phyloP scores from a whole-genome alignment of 1,140 invertebrate species.

The Trissolcus basalis region DNA sequence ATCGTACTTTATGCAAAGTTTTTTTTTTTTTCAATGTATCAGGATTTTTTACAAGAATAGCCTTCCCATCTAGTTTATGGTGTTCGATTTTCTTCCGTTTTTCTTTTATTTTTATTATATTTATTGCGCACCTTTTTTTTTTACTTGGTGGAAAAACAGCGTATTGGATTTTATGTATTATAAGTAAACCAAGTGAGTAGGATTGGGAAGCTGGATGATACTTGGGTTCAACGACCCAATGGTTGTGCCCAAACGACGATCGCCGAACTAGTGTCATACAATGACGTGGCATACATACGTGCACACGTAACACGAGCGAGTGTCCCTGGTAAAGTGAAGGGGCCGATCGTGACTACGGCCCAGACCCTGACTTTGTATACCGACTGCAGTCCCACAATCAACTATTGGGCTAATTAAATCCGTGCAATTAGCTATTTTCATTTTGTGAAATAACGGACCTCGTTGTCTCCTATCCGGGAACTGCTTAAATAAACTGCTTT shows the following conservation, averaged over 20 bases:
- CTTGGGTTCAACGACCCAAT: slow-evolving; percentile 35
- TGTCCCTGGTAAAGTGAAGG: slow-evolving; percentile 31
- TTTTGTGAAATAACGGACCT: slow-evolving; percentile 35
- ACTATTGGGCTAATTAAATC: slow-evolving; percentile 50
- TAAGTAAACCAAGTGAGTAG: too few relatives aligned
- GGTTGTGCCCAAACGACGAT: slow-evolving; percentile 50
- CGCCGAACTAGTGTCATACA: slow-evolving; percentile 48
- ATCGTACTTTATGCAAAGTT: too few relatives aligned
- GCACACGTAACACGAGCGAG: slow-evolving; percentile 26
- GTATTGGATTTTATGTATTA: too few relatives aligned
- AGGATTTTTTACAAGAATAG: too few relatives aligned
- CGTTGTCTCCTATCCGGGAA: neutral
- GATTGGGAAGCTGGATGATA: slow-evolving; percentile 17
- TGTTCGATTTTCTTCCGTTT: too few relatives aligned
- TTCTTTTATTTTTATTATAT: too few relatives aligned
- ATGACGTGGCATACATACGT: slow-evolving; percentile 52
- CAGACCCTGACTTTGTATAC: slow-evolving; percentile 61
- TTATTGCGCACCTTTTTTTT: too few relatives aligned
- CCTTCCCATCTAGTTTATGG: too few relatives aligned
- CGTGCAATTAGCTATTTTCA: slow-evolving; percentile 36
- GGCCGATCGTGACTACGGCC: slow-evolving; percentile 57
- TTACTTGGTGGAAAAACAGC: too few relatives aligned
- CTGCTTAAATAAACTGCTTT: neutral
- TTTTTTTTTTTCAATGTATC: too few relatives aligned
- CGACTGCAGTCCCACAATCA: slow-evolving; percentile 45